Base-by-base conservation (phyloP, 2,888 invertebrate genomes). In the Halictus ligatus region DNA sequence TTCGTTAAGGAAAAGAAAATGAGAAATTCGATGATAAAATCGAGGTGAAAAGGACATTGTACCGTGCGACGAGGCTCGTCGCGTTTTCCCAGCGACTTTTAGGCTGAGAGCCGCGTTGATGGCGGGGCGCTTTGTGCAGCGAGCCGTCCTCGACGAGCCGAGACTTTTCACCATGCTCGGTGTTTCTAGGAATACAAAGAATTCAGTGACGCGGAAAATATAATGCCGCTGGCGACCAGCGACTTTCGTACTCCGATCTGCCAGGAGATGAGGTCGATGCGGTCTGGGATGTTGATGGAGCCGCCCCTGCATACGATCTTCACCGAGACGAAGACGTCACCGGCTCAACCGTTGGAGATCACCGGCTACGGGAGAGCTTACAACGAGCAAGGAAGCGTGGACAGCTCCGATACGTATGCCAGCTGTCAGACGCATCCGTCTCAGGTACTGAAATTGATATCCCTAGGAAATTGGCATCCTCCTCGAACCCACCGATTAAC, bases 391-490 rank as follows among this genome's bases (percentile, higher is more conserved):
- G 96, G 96, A 67, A 96, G 96, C 94, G 96, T 96, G 83, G 96
- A 96, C 96, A 97, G 98, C 96, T 98, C 98, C 94, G 99, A 99
- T 96, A 99, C 99, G 91, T 99, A 98, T 96, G 98, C 98, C 95
- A 99, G 98, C 96, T 99, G 99, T 96, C 98, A 98, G 96, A 99
- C 99, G 94, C 98, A 99, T 96, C 98, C 98, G 94, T 98, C 98
- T 96, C 97, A 98, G 96, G 93, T 92, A 88, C 18, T 73, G 72
- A 18, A 35, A 35, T 15, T 35, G 67, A 67, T 60, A 60, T 60
- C 25, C 25, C 25, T 13, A 25, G 60, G 60, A 60, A 60, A 60
- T 60, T 60, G 25, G 60, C 25, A 29, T 25, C 60, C 7, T 60
- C 60, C 25, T 25, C 60, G 15, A 6, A 15, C 15, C 50, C 21